Base-by-base conservation (phyloP, 2,113 vertebrate species). In the Cariama cristata region DNA sequence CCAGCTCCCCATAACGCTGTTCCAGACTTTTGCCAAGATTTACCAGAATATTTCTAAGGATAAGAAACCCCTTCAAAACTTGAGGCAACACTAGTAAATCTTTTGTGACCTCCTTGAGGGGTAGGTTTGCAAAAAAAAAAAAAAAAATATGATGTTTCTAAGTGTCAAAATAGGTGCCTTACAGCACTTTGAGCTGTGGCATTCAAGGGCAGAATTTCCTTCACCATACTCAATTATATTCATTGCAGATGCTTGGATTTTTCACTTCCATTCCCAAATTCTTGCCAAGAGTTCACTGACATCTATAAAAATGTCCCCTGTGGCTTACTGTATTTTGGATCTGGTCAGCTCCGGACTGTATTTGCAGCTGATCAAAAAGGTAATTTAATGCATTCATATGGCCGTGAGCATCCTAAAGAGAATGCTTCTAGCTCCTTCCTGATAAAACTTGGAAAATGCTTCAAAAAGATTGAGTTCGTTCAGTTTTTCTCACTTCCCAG, bases 71-170 rank as follows among this genome's bases (percentile, higher is more conserved):
- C 23, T 71, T 40, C 27, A 44, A 23, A 32, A 24, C 42, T 20
- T 56, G 4, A 56, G 6, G 12, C 13, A 62, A 66, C 0, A 0
- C 15, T 44, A 15, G 10, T 2, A 88, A 71, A 56, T 2, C 1
- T 40, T 50, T 85, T 62, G 30, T 60, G 33, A 52, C 27, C 6
- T 62, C 15, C 28, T 4, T 38, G 11, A 77, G 49, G 28, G 6
- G 8, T 26, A 66, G 27, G 14, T 77, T 77, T 52, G 14, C 15
- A 40, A 88, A 80, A 58, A 77, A 73, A 73, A 27, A 52, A 30
- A 11, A 62, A 5, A 64, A 45, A 15, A 16, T 12, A 8, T n/a
- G n/a, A 21, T 26, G 6, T 7, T 44, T 30, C 11, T n/a, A 53
- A 60, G 35, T 44, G 11, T 69, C 35, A 69, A 44, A 69, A 64